These are phyloP conservation scores for Druon quercuslanigerum DNA, from an alignment of 1,140 invertebrate genomes.

Conservation along the genomic window DNA sequence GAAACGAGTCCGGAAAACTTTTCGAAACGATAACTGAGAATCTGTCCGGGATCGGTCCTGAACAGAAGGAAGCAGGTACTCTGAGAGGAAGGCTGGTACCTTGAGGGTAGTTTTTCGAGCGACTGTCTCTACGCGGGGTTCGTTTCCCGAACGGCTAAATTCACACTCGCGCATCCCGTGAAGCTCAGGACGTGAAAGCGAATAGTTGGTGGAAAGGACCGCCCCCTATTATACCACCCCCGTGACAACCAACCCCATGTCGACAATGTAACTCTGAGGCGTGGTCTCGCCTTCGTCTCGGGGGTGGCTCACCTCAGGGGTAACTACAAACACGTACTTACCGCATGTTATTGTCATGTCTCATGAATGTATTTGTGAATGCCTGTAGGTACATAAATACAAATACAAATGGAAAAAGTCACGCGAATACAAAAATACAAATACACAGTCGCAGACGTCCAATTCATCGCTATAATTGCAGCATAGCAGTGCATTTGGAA, in stretches of 20 bases:
- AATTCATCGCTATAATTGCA: conserved; percentile 18
- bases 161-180: conserved; percentile 40
- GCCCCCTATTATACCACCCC: conserved; percentile 63
- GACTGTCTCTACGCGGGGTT: conserved; percentile 60
- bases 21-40: neutral
- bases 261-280: conserved; percentile 59
- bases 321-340: conserved; percentile 76
- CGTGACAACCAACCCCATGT: conserved; percentile 63
- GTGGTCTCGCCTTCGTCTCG: conserved; percentile 56
- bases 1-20: no score
- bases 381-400: neutral
- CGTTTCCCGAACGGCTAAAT: conserved; percentile 36
- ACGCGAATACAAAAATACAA: no score
- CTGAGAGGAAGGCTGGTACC: conserved; percentile 21
- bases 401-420: no score
- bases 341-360: conserved; percentile 71
- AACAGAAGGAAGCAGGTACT: conserved; percentile 9
- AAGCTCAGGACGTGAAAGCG: conserved; percentile 51
- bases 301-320: conserved; percentile 71
- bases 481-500: neutral
- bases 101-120: conserved; percentile 53
- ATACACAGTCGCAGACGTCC: neutral
- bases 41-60: neutral
- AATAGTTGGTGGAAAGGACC: conserved; percentile 55
- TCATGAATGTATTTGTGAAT: conserved; percentile 34